These are phyloP conservation scores for Sympetrum striolatum DNA, from an alignment of 2,888 invertebrate genomes.

Conservation along the genomic window DNA sequence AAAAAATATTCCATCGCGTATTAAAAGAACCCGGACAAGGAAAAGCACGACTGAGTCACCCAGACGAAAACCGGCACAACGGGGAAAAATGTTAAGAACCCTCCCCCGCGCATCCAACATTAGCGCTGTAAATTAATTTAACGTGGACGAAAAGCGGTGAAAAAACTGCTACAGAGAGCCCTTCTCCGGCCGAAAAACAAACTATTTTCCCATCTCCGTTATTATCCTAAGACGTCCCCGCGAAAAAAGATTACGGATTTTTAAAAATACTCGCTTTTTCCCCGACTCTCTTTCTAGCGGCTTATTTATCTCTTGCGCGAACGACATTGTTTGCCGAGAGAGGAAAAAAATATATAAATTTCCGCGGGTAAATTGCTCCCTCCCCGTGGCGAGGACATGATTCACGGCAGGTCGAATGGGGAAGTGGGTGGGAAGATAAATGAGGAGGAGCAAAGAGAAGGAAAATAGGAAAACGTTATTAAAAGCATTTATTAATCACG, in stretches of 20 bases:
- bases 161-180: too few species aligned
- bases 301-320: background rate
- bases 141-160: too few species aligned
- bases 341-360: background rate
- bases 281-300: background rate
- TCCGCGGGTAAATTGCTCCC: background rate
- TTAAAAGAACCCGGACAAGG: too few species aligned
- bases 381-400: background rate
- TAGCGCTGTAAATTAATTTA: too few species aligned
- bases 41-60: too few species aligned
- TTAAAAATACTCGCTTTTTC: background rate
- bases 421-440: background rate
- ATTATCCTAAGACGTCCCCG: background rate
- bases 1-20: too few species aligned
- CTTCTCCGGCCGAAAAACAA: background rate
- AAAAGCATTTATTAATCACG: conserved; percentile 36
- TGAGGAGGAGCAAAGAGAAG: background rate
- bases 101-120: too few species aligned
- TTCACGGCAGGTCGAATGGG: background rate
- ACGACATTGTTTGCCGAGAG: background rate
- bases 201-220: background rate
- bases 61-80: too few species aligned
- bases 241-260: background rate
- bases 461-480: background rate
- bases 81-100: too few species aligned